Conservation (phyloP, 1,140 invertebrate species). For the Penaeus vannamei region DNA sequence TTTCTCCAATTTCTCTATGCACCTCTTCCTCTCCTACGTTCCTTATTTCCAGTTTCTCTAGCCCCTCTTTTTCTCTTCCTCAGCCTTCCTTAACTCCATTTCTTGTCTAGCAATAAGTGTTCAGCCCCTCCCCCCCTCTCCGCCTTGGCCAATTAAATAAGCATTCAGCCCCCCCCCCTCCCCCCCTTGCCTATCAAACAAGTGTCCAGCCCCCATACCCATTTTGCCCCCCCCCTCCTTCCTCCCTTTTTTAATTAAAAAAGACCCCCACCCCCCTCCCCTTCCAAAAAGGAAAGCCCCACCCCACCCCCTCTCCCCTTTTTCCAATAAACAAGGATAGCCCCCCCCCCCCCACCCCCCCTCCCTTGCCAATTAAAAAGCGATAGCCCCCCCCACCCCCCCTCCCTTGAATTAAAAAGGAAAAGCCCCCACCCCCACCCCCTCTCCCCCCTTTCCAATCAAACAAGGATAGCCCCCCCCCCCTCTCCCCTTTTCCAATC, state of each 20-base stretch:
- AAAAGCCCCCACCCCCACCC: background rate
- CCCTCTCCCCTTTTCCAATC: background rate
- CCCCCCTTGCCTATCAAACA: background rate
- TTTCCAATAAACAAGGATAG: too few relatives aligned
- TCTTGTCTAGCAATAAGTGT: background rate
- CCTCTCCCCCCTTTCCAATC: slow-evolving; percentile 10
- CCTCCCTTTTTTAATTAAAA: too few relatives aligned
- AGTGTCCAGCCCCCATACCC: background rate
- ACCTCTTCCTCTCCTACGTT: background rate
- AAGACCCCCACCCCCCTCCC: too few relatives aligned
- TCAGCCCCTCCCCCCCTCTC: background rate
- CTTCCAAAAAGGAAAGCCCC: too few relatives aligned
- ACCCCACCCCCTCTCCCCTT: too few relatives aligned
- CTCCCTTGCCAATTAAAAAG: background rate
- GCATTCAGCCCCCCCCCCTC: background rate
- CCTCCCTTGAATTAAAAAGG: too few relatives aligned
- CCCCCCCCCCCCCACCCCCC: background rate
- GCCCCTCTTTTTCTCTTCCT: background rate
- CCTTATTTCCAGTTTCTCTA: background rate
- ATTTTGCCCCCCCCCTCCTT: too few relatives aligned
- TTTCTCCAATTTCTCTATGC: background rate
- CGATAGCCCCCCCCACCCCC: too few relatives aligned
- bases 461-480: too few relatives aligned
- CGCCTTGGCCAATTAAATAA: background rate
- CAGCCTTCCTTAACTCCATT: background rate